Evolutionary conservation across 2,888 invertebrate species (phyloP), one percentile per base, ranked within the genome.

Genomic region (Theodoxus fluviatilis): DNA sequence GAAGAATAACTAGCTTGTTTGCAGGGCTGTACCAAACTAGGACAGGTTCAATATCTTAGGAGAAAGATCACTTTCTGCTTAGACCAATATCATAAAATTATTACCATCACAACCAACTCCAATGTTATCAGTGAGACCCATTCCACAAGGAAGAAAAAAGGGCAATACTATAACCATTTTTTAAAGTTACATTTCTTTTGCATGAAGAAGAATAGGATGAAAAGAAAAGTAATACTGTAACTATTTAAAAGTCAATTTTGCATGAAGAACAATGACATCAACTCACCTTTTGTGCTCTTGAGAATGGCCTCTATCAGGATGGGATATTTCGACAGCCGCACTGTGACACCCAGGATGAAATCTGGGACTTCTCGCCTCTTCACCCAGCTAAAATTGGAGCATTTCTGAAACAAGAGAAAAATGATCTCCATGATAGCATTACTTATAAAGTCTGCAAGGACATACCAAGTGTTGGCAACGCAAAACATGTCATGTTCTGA

Each of bases 281-380:
- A 22, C 73, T 73, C 72, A 88, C 87, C 87, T 76, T 94, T 93
- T 6, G 94, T 94, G 3, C 94, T 94, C 88, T 97, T 98, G 70
- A 96, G 91, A 57, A 98, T 88, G 0, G 96, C 94, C 83, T 98
- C 97, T 74, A 98, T 91, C 3, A 98, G 89, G 35, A 96, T 88
- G 0, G 97, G 97, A 88, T 98, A 98, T 84, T 98, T 98, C 18
- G 97, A 97, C 57, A 97, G 90, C 76, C 98, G 90, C 87, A 97
- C 97, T 0, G 97, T 96, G 18, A 98, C 96, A 87, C 96, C 94
- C 71, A 97, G 87, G 79, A 98, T 94, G 86, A 96, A 97, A 87
- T 97, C 97, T 0, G 96, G 96, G 67, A 98, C 94, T 73, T 96
- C 96, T 89, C 96, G 95, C 87, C 96, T 94, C 89, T 96, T 94